Evolutionary conservation across 2,113 vertebrate genomes (phyloP), one percentile per base, ranked within the genome.

Genomic region (Passer montanus): DNA sequence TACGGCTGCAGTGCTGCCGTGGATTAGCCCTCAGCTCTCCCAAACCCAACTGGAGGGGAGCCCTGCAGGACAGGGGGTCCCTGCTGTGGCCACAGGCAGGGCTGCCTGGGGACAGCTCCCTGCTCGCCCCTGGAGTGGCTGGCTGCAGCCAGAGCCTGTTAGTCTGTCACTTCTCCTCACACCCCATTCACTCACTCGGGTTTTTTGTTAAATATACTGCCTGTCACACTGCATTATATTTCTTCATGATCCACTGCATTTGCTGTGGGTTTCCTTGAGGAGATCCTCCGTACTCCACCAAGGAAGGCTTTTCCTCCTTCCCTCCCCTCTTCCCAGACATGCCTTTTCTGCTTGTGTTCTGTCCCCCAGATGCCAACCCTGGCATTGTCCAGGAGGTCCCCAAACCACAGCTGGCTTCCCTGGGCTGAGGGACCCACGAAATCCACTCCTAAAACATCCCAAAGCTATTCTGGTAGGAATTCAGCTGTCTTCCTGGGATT

Each of bases 171-270:
- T 89, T 94, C 68, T 94, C 60, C 91, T 94, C 87, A 74, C 78
- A 85, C 73, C 74, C 77, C 85, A 17, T 89, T 84, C 69, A 64
- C 92, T 93, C 69, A 52, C 80, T 76, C 7, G 20, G 59, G 11
- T 43, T 90, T 89, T 85, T 78, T 68, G 63, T 90, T 92, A 93
- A 90, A 95, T 96, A 84, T 30, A 75, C 70, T 95, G 80, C 52
- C 87, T 95, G 96, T 86, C 95, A 96, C 87, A 39, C 92, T 28
- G 50, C n/a, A 15, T 96, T 91, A 81, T 83, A 92, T 87, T 94
- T 90, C 90, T 87, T 96, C 84, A 91, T 77, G 90, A 94, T 69
- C 84, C 68, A 44, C 56, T 91, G 84, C 92, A 4, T 89, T 90
- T 88, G 67, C 72, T 81, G 43, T 83, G 46, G 56, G 39, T 92